phyloP scores from a whole-genome alignment of 2,113 vertebrate genomes.

The Oenanthe melanoleuca region DNA sequence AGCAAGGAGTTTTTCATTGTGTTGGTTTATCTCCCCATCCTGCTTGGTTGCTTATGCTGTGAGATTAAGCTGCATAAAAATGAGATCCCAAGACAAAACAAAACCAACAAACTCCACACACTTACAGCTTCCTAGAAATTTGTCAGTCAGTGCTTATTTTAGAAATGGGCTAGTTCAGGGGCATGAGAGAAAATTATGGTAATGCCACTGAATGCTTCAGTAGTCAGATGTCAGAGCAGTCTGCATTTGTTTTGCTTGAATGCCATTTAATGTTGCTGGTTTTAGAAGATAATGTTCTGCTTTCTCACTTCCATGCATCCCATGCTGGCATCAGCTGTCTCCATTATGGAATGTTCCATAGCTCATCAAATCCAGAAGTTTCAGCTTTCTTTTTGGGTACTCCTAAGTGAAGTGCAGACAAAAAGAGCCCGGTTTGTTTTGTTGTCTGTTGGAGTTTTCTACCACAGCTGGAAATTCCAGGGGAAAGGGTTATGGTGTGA shows the following conservation, averaged over 20 bases:
- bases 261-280: background rate
- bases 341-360: background rate
- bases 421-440: background rate
- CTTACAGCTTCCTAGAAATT: background rate
- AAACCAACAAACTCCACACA: background rate
- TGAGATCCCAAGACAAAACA: background rate
- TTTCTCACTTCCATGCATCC: background rate
- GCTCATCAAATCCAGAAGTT: background rate
- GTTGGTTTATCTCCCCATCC: background rate
- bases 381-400: background rate
- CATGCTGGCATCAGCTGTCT: background rate
- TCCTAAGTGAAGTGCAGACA: background rate
- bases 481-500: background rate
- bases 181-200: background rate
- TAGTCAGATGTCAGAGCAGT: background rate
- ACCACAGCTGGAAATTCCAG: background rate
- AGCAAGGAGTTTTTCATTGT: background rate
- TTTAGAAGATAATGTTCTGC: conserved; percentile 20
- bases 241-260: background rate
- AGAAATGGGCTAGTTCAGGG: background rate
- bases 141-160: background rate
- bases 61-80: background rate
- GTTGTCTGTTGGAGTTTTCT: background rate
- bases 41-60: background rate
- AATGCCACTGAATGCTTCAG: background rate